Evolutionary conservation across 2,113 vertebrate genomes (phyloP).

Genomic region (Elgaria multicarinata): DNA sequence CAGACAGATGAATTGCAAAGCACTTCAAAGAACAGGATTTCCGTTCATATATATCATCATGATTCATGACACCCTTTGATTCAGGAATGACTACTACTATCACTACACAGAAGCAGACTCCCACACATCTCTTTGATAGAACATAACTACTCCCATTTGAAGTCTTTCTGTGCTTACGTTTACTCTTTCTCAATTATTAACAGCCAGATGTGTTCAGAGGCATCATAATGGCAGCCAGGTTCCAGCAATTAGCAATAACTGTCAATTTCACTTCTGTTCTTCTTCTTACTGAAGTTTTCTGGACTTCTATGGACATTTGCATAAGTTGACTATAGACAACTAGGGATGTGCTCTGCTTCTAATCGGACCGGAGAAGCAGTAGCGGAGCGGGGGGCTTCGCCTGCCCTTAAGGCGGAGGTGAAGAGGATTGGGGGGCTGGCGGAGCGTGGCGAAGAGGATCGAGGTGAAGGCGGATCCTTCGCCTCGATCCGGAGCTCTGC

Average conservation of each 20-base stretch:
- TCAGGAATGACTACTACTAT: neutral
- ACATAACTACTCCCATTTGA: neutral
- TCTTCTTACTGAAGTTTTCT: neutral
- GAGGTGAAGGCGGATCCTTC: no score
- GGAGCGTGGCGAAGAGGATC: no score
- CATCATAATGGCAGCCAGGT: neutral
- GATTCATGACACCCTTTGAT: neutral
- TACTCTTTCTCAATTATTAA: neutral
- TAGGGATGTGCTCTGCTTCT: no score
- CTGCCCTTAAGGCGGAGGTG: no score
- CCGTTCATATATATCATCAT: neutral
- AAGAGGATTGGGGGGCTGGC: no score
- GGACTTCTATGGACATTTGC: rapidly evolving
- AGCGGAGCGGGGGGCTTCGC: no score
- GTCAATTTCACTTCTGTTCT: neutral
- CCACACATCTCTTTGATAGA: conserved; percentile 1
- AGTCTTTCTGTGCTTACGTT: neutral
- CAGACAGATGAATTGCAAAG: neutral
- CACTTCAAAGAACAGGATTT: neutral
- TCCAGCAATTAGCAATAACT: neutral
- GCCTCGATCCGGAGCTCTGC: no score
- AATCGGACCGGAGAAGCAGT: no score
- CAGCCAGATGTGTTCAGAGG: neutral
- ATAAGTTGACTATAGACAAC: neutral
- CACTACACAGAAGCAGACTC: conserved; percentile 18